These are phyloP conservation scores for Lithobates sylvaticus DNA, from an alignment of 2,797 vertebrate genomes.

Conservation along the genomic window DNA sequence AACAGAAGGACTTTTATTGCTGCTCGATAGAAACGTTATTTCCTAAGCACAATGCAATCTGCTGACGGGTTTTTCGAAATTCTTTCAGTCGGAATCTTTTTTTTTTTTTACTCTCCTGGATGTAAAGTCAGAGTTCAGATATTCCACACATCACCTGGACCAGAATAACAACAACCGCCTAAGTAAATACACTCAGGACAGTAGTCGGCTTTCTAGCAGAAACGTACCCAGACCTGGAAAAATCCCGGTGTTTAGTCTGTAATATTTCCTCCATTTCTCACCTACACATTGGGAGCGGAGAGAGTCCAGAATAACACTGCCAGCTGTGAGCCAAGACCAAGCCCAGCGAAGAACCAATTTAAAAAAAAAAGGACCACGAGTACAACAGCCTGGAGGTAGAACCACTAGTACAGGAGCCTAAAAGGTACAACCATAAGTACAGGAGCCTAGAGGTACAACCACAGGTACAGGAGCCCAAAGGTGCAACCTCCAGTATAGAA, in stretches of 20 bases:
- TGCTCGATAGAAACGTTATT: too few relatives aligned
- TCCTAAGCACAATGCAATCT: too few relatives aligned
- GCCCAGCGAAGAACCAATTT: not conserved
- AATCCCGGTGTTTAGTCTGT: constrained; percentile 54
- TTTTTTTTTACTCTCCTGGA: too few relatives aligned
- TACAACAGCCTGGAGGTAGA: not conserved
- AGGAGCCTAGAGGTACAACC: too few relatives aligned
- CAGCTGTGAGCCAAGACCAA: constrained; percentile 2
- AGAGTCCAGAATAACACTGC: constrained; percentile 9
- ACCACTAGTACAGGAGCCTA: too few relatives aligned
- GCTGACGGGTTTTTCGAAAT: too few relatives aligned
- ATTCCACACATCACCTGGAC: not conserved
- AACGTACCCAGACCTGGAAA: constrained; percentile 34
- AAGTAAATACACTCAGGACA: constrained; percentile 22
- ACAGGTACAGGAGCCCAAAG: too few relatives aligned
- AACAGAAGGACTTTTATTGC: too few relatives aligned
- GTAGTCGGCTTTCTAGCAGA: constrained; percentile 31
- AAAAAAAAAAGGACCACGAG: not conserved
- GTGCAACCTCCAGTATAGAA: too few relatives aligned
- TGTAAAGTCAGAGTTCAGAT: too few relatives aligned
- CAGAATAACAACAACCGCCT: not conserved
- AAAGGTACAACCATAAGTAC: too few relatives aligned
- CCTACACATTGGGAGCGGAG: constrained; percentile 17
- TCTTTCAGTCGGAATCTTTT: too few relatives aligned
- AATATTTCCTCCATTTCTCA: constrained; percentile 47